These are phyloP conservation scores for Lepetodrilus schrolli DNA, from an alignment of 2,888 invertebrate species.

Conservation along the genomic window DNA sequence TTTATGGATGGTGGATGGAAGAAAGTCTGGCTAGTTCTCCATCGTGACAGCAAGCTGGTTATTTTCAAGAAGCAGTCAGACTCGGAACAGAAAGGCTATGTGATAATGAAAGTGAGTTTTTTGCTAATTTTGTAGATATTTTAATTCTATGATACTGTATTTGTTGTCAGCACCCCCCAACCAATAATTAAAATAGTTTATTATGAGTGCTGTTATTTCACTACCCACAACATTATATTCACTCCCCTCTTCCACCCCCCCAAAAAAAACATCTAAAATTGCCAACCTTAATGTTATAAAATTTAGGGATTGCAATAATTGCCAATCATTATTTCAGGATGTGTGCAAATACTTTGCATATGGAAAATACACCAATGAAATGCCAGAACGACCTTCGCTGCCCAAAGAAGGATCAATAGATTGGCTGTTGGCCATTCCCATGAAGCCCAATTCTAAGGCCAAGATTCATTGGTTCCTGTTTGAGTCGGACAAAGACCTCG, in stretches of 20 bases:
- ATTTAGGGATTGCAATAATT: too few relatives aligned
- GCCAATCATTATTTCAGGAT: conserved; percentile 53
- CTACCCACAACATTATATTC: too few relatives aligned
- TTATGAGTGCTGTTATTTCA: too few relatives aligned
- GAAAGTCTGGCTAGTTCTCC: conserved; percentile 88
- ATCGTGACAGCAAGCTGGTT: conserved; percentile 90
- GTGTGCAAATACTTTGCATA: conserved; percentile 76
- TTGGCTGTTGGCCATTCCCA: conserved; percentile 87
- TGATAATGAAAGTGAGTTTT: conserved; percentile 80
- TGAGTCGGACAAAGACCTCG: conserved; percentile 85
- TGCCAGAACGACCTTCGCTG: conserved; percentile 84
- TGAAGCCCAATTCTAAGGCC: conserved; percentile 79
- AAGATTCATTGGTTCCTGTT: conserved; percentile 89
- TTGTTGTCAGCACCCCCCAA: too few relatives aligned
- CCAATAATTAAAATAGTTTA: too few relatives aligned
- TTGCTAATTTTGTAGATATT: too few relatives aligned
- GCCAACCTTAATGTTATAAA: too few relatives aligned
- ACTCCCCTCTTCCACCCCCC: too few relatives aligned
- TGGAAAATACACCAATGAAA: conserved; percentile 86
- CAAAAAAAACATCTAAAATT: too few relatives aligned
- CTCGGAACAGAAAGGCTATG: conserved; percentile 76
- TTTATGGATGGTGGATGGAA: conserved; percentile 88
- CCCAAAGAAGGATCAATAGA: conserved; percentile 83
- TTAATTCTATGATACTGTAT: too few relatives aligned
- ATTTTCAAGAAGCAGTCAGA: conserved; percentile 84